Conservation (phyloP, 2,113 vertebrate genomes). For the Apteryx owenii region DNA sequence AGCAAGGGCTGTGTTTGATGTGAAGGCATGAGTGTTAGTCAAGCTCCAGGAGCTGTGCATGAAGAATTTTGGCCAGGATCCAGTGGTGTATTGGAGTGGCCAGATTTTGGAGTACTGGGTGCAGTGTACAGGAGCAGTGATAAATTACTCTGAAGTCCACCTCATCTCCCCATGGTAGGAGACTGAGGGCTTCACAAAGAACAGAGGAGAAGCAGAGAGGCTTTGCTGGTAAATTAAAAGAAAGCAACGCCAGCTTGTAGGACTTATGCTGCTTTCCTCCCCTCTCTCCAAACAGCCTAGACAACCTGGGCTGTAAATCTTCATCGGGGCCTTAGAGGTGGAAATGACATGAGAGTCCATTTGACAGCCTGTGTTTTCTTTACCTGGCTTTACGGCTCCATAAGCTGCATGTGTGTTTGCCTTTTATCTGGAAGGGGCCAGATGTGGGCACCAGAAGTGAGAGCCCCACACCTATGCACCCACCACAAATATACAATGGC, state of each 20-base stretch:
- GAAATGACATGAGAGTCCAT: not conserved
- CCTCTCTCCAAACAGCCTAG: not conserved
- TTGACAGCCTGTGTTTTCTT: not conserved
- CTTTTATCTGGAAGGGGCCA: not conserved
- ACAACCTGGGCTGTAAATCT: not conserved
- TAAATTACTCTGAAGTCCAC: constrained; percentile 45
- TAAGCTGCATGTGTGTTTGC: not conserved
- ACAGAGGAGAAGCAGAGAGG: not conserved
- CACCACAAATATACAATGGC: not conserved
- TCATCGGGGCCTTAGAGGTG: not conserved
- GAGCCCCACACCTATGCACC: not conserved
- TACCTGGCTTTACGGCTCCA: not conserved
- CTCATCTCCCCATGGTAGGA: constrained; percentile 25
- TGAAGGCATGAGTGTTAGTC: not conserved
- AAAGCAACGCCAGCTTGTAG: not conserved
- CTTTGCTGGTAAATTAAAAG: not conserved
- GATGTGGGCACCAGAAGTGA: not conserved
- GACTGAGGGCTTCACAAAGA: constrained; percentile 12
- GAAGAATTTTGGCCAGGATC: not conserved
- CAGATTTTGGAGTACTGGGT: not conserved
- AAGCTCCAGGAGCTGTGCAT: not conserved
- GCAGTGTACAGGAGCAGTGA: not conserved
- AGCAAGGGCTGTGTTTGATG: not conserved
- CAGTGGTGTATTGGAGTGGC: not conserved
- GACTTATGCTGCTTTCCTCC: not conserved